Percentiles rank a stretch among this genome's conserved stretches.
These are phyloP conservation scores for Scalopus aquaticus DNA, from an alignment of 2,113 vertebrate species.

Conservation along the genomic window DNA sequence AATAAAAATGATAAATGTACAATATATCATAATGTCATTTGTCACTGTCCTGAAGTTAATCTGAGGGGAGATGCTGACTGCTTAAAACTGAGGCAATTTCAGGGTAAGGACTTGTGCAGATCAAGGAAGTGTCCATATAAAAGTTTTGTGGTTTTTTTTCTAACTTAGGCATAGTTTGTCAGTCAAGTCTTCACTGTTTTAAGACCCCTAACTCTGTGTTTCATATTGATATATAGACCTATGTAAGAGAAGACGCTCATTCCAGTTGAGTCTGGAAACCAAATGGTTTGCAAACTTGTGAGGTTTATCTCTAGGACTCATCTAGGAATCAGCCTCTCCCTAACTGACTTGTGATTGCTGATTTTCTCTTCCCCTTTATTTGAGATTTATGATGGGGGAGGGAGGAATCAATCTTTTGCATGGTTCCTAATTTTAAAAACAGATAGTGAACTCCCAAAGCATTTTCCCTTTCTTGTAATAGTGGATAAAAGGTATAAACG, in stretches of 20 bases:
- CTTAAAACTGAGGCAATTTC: neutral
- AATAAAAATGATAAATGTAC: neutral
- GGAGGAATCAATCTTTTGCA: neutral
- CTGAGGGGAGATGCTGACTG: neutral
- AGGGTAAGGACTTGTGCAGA: neutral
- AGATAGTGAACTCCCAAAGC: neutral
- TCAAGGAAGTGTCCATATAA: neutral
- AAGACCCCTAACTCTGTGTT: neutral
- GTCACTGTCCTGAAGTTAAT: neutral
- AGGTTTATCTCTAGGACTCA: neutral
- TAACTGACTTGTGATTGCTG: neutral
- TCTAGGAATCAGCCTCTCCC: neutral
- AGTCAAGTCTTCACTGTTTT: neutral
- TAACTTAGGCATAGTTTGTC: neutral
- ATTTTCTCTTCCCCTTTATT: neutral
- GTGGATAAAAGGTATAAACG: rapidly evolving
- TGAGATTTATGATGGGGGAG: neutral
- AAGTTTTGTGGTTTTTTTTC: neutral
- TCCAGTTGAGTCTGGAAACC: neutral
- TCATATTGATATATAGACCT: neutral
- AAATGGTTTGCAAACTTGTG: neutral
- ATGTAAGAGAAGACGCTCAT: neutral
- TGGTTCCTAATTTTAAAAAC: neutral
- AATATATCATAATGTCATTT: neutral
- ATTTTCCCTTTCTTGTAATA: neutral